phyloP scores from a whole-genome alignment of 1,140 invertebrate species.

The Archivesica marissinica region DNA sequence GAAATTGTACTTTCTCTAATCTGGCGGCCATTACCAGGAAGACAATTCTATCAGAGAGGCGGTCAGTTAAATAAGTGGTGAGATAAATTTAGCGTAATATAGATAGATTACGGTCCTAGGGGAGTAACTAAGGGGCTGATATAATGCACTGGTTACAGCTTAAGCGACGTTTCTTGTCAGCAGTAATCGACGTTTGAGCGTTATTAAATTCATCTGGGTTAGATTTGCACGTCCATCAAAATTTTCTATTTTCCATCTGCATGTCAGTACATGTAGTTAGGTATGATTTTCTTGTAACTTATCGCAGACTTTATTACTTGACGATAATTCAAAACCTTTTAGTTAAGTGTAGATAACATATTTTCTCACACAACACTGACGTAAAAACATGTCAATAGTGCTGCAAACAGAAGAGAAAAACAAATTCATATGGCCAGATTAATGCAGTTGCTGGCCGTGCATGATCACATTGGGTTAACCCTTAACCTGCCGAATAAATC shows the following conservation, averaged over 20 bases:
- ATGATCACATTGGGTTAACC: too few species aligned
- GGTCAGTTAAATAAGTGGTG: background rate
- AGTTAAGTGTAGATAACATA: background rate
- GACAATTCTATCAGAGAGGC: background rate
- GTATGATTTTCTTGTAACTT: conserved; percentile 11
- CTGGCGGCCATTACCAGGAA: background rate
- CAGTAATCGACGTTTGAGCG: background rate
- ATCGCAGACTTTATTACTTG: background rate
- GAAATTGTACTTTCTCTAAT: too few species aligned
- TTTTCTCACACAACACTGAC: background rate
- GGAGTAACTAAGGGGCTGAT: background rate
- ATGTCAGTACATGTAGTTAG: background rate
- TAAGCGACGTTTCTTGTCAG: background rate
- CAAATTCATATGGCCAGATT: too few species aligned
- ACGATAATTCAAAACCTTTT: conserved; percentile 28
- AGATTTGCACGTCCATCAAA: conserved; percentile 34
- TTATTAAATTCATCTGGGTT: conserved; percentile 35
- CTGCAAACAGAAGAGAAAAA: too few species aligned
- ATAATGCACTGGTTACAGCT: background rate
- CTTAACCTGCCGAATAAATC: too few species aligned
- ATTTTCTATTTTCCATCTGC: conserved; percentile 5
- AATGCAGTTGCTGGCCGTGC: too few species aligned
- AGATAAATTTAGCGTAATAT: background rate
- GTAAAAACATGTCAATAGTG: conserved; percentile 2
- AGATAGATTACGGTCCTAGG: background rate